Conservation (phyloP, 2,888 invertebrate species). For the Cataglyphis albicans region DNA sequence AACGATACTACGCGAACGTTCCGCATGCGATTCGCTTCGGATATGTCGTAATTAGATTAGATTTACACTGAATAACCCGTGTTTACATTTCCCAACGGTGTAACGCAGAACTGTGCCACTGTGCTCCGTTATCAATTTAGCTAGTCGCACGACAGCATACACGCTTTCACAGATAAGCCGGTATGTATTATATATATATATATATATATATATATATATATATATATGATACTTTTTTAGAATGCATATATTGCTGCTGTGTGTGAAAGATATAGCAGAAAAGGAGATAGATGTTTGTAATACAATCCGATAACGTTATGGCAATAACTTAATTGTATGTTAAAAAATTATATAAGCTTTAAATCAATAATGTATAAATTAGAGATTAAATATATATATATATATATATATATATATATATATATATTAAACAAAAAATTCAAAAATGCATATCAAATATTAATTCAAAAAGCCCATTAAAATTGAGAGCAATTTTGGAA, state of each 20-base stretch:
- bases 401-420: no score
- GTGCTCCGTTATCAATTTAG: slow-evolving; percentile 43
- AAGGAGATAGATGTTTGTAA: neutral
- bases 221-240: slow-evolving; percentile 6
- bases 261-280: slow-evolving; percentile 1
- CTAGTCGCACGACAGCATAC: slow-evolving; percentile 19
- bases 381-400: neutral
- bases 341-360: neutral
- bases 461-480: neutral
- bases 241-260: slow-evolving; percentile 3
- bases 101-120: slow-evolving; percentile 41
- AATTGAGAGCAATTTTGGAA: neutral
- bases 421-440: neutral
- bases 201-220: no score
- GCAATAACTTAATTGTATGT: slow-evolving; percentile 7
- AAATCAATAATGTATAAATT: neutral
- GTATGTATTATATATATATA: neutral
- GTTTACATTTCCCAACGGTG: slow-evolving; percentile 50
- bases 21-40: slow-evolving; percentile 1
- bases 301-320: slow-evolving; percentile 8
- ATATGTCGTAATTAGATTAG: slow-evolving; percentile 51
- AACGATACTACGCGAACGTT: slow-evolving; percentile 33
- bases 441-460: slow-evolving; percentile 24
- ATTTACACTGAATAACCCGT: slow-evolving; percentile 47
- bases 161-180: slow-evolving; percentile 18